Percentiles rank a stretch among this genome's conserved stretches.
Evolutionary conservation across 2,888 invertebrate genomes (phyloP).

Genomic region (Ommatoiulus sabulosus): DNA sequence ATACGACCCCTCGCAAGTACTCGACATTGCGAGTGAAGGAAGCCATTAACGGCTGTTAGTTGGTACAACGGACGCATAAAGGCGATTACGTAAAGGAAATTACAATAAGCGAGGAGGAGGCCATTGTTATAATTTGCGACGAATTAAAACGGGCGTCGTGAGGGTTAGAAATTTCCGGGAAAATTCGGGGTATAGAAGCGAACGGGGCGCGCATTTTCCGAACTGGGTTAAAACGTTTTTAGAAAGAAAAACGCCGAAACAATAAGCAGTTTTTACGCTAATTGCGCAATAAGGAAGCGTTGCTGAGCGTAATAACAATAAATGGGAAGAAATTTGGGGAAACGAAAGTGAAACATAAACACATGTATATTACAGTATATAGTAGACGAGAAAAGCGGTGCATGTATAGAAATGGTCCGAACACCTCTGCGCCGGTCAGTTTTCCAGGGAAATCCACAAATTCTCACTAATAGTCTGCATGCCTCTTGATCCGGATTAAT

Average conservation of each 20-base stretch:
- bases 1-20: too few relatives aligned
- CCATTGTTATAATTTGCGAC: background rate
- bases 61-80: background rate
- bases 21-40: background rate
- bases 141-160: background rate
- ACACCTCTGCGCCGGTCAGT: background rate
- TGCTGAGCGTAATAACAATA: background rate
- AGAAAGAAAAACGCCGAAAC: background rate
- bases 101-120: background rate
- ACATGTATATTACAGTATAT: too few relatives aligned
- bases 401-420: too few relatives aligned
- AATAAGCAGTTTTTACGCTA: background rate
- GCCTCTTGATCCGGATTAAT: too few relatives aligned
- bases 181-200: background rate
- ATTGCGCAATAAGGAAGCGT: slow-evolving; percentile 12
- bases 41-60: background rate
- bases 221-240: background rate
- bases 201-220: background rate
- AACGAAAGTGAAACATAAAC: background rate
- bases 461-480: too few relatives aligned
- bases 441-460: too few relatives aligned
- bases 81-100: background rate
- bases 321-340: background rate
- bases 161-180: background rate
- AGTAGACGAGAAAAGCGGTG: background rate